Evolutionary conservation across 2,797 vertebrate genomes (phyloP).

Genomic region (Xenentodon cancila): DNA sequence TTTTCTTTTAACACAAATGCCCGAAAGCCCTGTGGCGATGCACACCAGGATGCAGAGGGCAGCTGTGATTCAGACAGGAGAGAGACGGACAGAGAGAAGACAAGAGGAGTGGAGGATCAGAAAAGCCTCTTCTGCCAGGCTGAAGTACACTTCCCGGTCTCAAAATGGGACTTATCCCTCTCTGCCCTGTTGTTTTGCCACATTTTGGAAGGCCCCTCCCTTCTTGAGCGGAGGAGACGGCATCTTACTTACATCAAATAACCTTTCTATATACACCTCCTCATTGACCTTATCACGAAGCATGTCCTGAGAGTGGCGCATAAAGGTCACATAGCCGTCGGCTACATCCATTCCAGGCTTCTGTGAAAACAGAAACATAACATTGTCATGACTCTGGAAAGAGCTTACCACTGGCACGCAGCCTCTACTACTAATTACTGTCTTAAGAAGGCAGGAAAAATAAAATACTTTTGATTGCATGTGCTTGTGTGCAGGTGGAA

Average conservation of each 20-base stretch:
- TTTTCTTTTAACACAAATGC: conserved; percentile 80
- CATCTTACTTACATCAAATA: conserved; percentile 99
- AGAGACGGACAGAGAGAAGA: conserved; percentile 69
- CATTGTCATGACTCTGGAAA: conserved; percentile 22
- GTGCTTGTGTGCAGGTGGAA: background rate
- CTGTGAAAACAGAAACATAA: conserved; percentile 77
- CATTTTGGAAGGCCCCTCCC: conserved; percentile 97
- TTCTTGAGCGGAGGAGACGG: conserved; percentile 91
- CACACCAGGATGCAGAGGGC: conserved; percentile 87
- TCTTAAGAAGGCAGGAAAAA: conserved; percentile 4
- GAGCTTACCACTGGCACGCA: conserved; percentile 8
- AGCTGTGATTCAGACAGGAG: conserved; percentile 85
- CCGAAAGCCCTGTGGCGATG: conserved; percentile 84
- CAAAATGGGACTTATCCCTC: conserved; percentile 99
- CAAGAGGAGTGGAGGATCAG: conserved; percentile 51
- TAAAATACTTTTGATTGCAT: conserved; percentile 2
- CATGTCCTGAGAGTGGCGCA: conserved; percentile 99
- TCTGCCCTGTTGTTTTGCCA: conserved; percentile 98
- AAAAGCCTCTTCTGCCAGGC: conserved; percentile 73
- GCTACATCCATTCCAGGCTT: conserved; percentile 99
- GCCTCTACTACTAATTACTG: conserved; percentile 1
- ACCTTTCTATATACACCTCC: conserved; percentile 99
- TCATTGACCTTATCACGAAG: conserved; percentile 99
- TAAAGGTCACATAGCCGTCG: conserved; percentile 99
- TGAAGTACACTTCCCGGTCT: conserved; percentile 77